Evolutionary conservation across 2,797 vertebrate species (phyloP).

Genomic region (Bradypodion pumilum): DNA sequence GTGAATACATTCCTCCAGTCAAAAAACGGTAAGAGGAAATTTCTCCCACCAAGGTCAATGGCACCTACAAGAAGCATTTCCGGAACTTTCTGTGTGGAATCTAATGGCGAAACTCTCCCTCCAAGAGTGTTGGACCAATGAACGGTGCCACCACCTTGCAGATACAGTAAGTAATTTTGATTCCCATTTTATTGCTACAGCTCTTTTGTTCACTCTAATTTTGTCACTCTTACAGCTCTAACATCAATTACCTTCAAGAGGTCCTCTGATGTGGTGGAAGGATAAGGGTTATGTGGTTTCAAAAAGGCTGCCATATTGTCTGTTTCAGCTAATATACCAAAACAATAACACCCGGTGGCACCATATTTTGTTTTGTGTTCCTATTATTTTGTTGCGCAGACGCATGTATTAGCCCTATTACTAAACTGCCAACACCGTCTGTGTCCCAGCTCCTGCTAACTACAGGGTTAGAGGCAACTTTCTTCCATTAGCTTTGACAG

Average conservation of each 20-base stretch:
- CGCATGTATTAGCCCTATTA: too few relatives aligned
- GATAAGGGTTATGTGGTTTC: not conserved
- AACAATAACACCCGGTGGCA: too few relatives aligned
- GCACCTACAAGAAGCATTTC: not conserved
- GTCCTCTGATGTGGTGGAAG: not conserved
- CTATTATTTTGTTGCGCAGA: too few relatives aligned
- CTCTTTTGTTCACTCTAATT: not conserved
- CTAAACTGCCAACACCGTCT: too few relatives aligned
- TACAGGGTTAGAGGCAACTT: too few relatives aligned
- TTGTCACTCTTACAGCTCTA: not conserved
- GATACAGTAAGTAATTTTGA: not conserved
- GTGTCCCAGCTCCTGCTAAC: too few relatives aligned
- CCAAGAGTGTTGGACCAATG: not conserved
- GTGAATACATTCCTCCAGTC: too few relatives aligned
- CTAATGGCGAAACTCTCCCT: not conserved
- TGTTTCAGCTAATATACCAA: too few relatives aligned
- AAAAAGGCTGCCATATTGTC: too few relatives aligned
- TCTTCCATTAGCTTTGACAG: too few relatives aligned
- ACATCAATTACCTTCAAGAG: not conserved
- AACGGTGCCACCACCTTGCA: not conserved
- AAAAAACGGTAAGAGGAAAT: not conserved
- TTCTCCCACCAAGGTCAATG: not conserved
- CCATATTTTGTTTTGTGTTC: too few relatives aligned
- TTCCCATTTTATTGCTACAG: not conserved
- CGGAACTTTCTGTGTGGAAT: not conserved